Evolutionary conservation across 2,888 invertebrate species (phyloP), one percentile per base, ranked within the genome.

Genomic region (Nezara viridula): DNA sequence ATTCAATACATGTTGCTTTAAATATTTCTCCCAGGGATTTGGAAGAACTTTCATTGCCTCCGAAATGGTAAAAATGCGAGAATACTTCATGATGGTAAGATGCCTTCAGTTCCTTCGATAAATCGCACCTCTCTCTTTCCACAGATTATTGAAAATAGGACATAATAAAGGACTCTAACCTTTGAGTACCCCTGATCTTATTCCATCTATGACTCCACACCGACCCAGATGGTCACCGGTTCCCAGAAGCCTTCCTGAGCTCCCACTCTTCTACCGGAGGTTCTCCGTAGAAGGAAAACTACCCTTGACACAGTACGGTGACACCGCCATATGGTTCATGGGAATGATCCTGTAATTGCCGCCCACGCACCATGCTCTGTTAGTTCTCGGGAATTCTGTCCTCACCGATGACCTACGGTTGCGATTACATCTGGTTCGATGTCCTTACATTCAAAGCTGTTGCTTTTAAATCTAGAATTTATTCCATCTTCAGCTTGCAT

Each of bases 291-390:
- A 81, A 81, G 81, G 81, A 81, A 44, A 81, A 44, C 81, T 81
- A 81, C 81, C 81, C 81, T 81, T 81, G 81, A 81, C 81, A 81
- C 81, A 81, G 81, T 44, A 81, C 44, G 24, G 44, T 81, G 81
- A 47, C 81, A 44, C 81, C 40, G 81, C 81, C 81, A 81, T 81
- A 81, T 81, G 81, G 81, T 81, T 47, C 81, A 47, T 81, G 81
- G n/a, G 81, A 81, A 81, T 47, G 81, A 44, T 4, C 14, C n/a
- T n/a, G 44, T 47, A 81, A 81, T 81, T 81, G 44, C 44, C 81
- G 44, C 81, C 81, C 81, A 81, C 81, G 44, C 81, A 9, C 12
- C 37, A 47, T n/a, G 81, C 44, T 44, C 81, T 81, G 81, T 44
- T 81, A 44, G 44, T n/a, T 81, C 66, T 73, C 14, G 66, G 66